Conservation (phyloP, 1,140 invertebrate species). For the Eurosta solidaginis region DNA sequence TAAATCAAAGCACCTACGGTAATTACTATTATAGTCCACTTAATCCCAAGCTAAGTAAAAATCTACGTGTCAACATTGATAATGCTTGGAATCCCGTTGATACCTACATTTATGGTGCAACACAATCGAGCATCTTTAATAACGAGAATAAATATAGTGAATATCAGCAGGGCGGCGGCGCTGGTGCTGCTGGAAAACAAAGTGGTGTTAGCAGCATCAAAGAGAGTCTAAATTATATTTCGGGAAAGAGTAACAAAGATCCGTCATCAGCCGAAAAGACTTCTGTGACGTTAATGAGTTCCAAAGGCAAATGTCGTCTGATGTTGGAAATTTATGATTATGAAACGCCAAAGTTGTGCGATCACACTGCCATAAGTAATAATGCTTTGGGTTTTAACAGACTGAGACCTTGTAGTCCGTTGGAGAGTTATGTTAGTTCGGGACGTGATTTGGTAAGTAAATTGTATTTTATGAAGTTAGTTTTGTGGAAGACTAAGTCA, state of each 20-base stretch:
- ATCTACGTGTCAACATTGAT: slow-evolving; percentile 57
- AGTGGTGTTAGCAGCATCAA: slow-evolving; percentile 42
- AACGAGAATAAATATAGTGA: slow-evolving; percentile 59
- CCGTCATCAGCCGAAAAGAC: slow-evolving; percentile 42
- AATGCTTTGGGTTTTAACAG: slow-evolving; percentile 60
- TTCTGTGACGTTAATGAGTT: slow-evolving; percentile 49
- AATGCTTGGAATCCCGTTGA: slow-evolving; percentile 60
- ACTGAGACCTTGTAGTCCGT: slow-evolving; percentile 74
- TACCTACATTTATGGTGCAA: slow-evolving; percentile 59
- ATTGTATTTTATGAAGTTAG: not conserved
- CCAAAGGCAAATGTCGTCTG: slow-evolving; percentile 52
- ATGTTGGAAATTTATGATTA: slow-evolving; percentile 72
- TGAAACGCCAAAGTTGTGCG: slow-evolving; percentile 76
- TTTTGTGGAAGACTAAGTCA: not conserved
- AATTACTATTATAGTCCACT: slow-evolving; percentile 57
- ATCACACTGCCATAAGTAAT: slow-evolving; percentile 77
- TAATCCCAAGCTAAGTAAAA: slow-evolving; percentile 55
- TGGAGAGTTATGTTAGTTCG: slow-evolving; percentile 79
- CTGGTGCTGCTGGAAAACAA: slow-evolving; percentile 8
- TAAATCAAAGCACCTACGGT: slow-evolving; percentile 50
- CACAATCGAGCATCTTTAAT: slow-evolving; percentile 57
- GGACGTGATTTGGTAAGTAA: slow-evolving; percentile 63
- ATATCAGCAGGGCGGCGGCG: slow-evolving; percentile 47
- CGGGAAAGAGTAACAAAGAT: slow-evolving; percentile 39
- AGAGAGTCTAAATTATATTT: slow-evolving; percentile 53